Percentiles rank a stretch among this genome's conserved stretches.
phyloP scores from a whole-genome alignment of 2,888 invertebrate genomes.

The Apotomis betuletana region DNA sequence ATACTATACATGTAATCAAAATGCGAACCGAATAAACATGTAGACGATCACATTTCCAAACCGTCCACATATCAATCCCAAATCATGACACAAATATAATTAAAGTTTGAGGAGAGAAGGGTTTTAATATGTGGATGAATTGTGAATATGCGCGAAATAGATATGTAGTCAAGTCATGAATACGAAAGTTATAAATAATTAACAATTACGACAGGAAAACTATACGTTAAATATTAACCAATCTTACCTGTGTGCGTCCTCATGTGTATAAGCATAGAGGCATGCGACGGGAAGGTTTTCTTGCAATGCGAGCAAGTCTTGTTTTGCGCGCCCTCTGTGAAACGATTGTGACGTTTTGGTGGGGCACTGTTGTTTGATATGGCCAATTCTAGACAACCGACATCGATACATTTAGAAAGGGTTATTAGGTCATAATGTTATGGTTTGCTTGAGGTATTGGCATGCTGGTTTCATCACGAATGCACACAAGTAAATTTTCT shows the following conservation, averaged over 20 bases:
- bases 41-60: too few relatives aligned
- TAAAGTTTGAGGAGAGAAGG: too few relatives aligned
- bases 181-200: too few relatives aligned
- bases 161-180: too few relatives aligned
- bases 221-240: too few relatives aligned
- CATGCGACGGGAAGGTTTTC: slow-evolving; percentile 90
- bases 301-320: slow-evolving; percentile 87
- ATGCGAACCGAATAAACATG: too few relatives aligned
- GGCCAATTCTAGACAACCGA: slow-evolving; percentile 87
- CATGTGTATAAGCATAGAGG: slow-evolving; percentile 90
- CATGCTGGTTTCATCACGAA: slow-evolving; percentile 7
- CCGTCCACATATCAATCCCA: too few relatives aligned
- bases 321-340: slow-evolving; percentile 82
- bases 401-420: slow-evolving; percentile 76
- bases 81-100: too few relatives aligned
- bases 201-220: too few relatives aligned
- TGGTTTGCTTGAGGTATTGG: slow-evolving; percentile 24
- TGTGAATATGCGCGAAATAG: too few relatives aligned
- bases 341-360: slow-evolving; percentile 85
- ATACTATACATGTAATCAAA: too few relatives aligned
- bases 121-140: too few relatives aligned
- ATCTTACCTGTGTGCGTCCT: slow-evolving; percentile 86
- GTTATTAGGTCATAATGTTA: slow-evolving; percentile 34
- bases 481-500: not conserved
- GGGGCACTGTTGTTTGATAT: slow-evolving; percentile 88